Evolutionary conservation across 1,140 invertebrate species (phyloP).

Genomic region (Euura saliciscinereae): DNA sequence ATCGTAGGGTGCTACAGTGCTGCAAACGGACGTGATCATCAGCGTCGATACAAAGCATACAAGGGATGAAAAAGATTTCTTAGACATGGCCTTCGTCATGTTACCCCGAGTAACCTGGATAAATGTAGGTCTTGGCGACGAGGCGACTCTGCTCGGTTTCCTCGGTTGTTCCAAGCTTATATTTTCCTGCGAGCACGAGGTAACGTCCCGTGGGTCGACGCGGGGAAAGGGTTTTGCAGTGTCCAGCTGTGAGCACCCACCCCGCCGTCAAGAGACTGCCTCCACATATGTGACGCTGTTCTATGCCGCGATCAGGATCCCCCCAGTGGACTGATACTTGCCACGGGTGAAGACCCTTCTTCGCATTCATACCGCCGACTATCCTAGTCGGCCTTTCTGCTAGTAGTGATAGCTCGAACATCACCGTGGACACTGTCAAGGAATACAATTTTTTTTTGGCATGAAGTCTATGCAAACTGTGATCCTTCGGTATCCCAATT

Average conservation of each 20-base stretch:
- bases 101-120: conserved; percentile 45
- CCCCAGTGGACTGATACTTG: conserved; percentile 53
- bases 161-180: conserved; percentile 41
- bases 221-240: conserved; percentile 50
- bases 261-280: conserved; percentile 56
- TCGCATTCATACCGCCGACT: conserved; percentile 39
- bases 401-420: conserved; percentile 24
- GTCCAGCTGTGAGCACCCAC: conserved; percentile 62
- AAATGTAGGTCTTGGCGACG: conserved; percentile 40
- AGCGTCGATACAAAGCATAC: background rate
- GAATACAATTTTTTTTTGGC: background rate
- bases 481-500: too few relatives aligned
- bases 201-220: conserved; percentile 30
- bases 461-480: too few relatives aligned
- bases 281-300: conserved; percentile 56
- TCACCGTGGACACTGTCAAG: background rate
- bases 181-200: conserved; percentile 51
- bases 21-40: conserved; percentile 20
- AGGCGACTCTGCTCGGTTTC: conserved; percentile 48
- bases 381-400: conserved; percentile 36
- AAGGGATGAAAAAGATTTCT: conserved; percentile 7
- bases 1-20: conserved; percentile 57
- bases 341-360: conserved; percentile 48
- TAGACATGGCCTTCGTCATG: conserved; percentile 1
- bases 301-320: conserved; percentile 23